phyloP scores from a whole-genome alignment of 2,797 vertebrate genomes.

The Phataginus tetradactyla region DNA sequence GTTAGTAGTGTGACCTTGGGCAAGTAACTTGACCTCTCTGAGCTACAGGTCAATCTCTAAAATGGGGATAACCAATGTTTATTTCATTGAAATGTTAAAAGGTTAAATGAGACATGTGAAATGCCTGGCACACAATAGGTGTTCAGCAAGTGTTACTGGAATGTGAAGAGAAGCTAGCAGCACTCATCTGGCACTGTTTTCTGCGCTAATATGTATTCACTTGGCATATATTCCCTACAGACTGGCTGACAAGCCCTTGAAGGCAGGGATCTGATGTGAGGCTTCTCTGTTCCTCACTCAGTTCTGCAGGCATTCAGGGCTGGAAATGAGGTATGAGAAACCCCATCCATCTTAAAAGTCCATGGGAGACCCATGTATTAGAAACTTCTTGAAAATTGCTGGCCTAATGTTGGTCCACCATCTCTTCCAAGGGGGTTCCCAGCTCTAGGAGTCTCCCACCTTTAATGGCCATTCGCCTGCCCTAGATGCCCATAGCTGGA shows the following conservation, averaged over 20 bases:
- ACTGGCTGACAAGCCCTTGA: not conserved
- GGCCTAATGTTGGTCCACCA: not conserved
- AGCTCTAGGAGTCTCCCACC: not conserved
- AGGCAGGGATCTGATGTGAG: not conserved
- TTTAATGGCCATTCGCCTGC: too few relatives aligned
- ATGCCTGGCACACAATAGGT: not conserved
- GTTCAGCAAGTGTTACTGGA: not conserved
- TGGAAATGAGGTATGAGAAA: not conserved
- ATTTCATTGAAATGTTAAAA: not conserved
- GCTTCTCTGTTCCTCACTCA: not conserved
- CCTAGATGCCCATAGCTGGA: not conserved
- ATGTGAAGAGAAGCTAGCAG: not conserved
- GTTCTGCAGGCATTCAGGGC: not conserved
- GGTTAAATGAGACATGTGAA: not conserved
- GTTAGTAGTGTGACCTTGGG: not conserved
- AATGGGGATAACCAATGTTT: not conserved
- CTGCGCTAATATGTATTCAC: not conserved
- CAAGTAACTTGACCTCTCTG: not conserved
- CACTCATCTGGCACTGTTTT: accelerated
- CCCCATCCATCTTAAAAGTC: not conserved
- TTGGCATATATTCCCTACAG: not conserved
- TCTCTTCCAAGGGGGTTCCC: not conserved
- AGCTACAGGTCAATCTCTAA: not conserved
- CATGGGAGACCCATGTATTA: not conserved
- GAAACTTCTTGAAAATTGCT: not conserved